Conservation (phyloP, 2,113 vertebrate species). For the Mugil cephalus region DNA sequence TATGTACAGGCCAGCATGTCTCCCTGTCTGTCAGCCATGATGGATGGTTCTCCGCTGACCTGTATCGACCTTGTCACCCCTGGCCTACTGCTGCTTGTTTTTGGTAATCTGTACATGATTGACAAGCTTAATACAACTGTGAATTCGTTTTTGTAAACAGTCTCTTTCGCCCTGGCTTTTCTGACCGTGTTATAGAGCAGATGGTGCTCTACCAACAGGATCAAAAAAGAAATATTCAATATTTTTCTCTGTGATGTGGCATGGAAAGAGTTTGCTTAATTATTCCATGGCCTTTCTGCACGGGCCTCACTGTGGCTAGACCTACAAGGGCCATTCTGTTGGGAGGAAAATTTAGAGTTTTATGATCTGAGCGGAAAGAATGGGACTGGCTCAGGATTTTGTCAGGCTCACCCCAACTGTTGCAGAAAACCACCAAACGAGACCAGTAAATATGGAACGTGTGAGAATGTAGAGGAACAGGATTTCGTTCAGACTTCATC, state of each 20-base stretch:
- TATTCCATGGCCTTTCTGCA: slow-evolving; percentile 51
- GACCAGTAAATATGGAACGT: slow-evolving; percentile 72
- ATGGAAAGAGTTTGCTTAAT: slow-evolving; percentile 69
- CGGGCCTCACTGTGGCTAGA: slow-evolving; percentile 44
- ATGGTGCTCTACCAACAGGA: slow-evolving; percentile 1
- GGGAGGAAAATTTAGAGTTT: slow-evolving; percentile 70
- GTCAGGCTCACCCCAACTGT: slow-evolving; percentile 70
- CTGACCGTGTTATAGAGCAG: not conserved
- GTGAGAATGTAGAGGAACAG: slow-evolving; percentile 62
- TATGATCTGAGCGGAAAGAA: slow-evolving; percentile 81
- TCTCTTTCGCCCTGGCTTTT: not conserved
- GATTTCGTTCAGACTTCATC: slow-evolving; percentile 67
- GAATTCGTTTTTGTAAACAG: slow-evolving; percentile 13
- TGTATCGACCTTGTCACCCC: slow-evolving; percentile 53
- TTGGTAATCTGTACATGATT: slow-evolving; percentile 59
- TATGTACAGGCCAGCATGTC: slow-evolving; percentile 56
- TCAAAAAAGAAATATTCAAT: slow-evolving; percentile 42
- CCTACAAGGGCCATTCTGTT: slow-evolving; percentile 62
- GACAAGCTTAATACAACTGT: slow-evolving; percentile 39
- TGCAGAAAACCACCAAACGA: slow-evolving; percentile 70
- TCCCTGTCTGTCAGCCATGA: slow-evolving; percentile 68
- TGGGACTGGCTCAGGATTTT: slow-evolving; percentile 71
- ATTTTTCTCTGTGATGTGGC: slow-evolving; percentile 52
- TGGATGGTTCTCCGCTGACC: slow-evolving; percentile 72
- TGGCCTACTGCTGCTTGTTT: slow-evolving; percentile 37